Evolutionary conservation across 1,140 invertebrate species (phyloP), one percentile per base, ranked within the genome.

Genomic region (Drosophila murphyi): DNA sequence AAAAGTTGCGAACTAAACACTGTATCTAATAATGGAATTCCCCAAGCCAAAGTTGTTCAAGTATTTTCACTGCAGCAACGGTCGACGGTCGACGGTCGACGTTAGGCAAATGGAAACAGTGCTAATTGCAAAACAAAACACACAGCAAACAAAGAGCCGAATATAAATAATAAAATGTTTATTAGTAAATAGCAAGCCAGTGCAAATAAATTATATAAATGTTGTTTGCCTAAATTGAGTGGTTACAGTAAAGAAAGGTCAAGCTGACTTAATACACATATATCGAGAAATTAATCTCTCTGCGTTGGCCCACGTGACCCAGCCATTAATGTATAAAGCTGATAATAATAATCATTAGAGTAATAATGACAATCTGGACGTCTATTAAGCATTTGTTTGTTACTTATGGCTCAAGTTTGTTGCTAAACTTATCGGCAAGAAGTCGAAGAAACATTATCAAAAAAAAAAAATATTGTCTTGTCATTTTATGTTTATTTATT

Each of bases 91-190:
- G 62, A 60, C 70, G 54, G 50, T 67, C 67, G 72, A 12, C 71
- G 70, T 62, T 52, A 59, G 78, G 52, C 57, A 73, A 75, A 45
- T 45, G 35, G 39, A 57, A 57, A 52, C 59, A 65, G 67, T 68
- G 81, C 56, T 80, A 83, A 85, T 85, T 82, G 82, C 77, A 69
- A 71, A 85, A 48, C 78, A 47, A 82, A 85, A 68, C 82, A 85
- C 78, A 73, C 82, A 81, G 50, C 69, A 41, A 52, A 67, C 65
- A 57, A 8, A 72, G 56, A 76, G 51, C 41, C 41, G 67, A 64
- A 71, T 45, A 50, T 60, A 68, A 56, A 47, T 50, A 50, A 62
- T 28, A 56, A 39, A 69, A 81, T 63, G 71, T 34, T 72, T 78
- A 61, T 48, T 35, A 72, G 41, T 35, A 71, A 76, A 57, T 71